Conservation (phyloP, 1,140 invertebrate species). For the Calliphora vicina region DNA sequence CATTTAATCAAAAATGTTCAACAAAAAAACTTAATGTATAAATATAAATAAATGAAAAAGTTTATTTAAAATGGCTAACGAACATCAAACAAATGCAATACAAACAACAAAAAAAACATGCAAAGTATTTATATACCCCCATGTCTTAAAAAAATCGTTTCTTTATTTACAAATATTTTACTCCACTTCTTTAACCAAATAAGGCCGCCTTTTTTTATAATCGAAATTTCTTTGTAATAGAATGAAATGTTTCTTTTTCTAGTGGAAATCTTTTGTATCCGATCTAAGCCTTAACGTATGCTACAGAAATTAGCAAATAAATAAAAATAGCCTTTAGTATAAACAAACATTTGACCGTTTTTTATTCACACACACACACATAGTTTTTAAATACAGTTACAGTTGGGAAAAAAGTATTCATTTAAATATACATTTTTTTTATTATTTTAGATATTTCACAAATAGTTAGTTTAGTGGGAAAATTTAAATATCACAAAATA, state of each 20-base stretch:
- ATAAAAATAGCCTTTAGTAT: background rate
- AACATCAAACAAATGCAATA: background rate
- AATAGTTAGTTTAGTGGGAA: no score
- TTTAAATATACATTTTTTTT: no score
- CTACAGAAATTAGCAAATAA: constrained; percentile 10
- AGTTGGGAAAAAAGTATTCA: no score
- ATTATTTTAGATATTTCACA: no score
- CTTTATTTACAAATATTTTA: background rate
- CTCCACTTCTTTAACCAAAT: background rate
- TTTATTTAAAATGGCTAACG: background rate
- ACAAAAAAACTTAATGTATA: background rate
- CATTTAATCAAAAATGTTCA: background rate
- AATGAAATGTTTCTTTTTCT: background rate
- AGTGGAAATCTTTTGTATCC: background rate
- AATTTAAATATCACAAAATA: no score
- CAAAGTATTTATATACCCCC: background rate
- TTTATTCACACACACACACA: background rate
- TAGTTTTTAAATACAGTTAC: no score
- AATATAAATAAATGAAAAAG: background rate
- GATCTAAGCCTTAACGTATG: background rate
- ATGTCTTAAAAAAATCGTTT: background rate
- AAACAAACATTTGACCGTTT: background rate
- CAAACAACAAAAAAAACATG: background rate
- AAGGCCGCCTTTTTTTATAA: background rate
- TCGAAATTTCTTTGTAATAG: background rate